phyloP scores from a whole-genome alignment of 2,113 vertebrate genomes.

The Axis porcinus region DNA sequence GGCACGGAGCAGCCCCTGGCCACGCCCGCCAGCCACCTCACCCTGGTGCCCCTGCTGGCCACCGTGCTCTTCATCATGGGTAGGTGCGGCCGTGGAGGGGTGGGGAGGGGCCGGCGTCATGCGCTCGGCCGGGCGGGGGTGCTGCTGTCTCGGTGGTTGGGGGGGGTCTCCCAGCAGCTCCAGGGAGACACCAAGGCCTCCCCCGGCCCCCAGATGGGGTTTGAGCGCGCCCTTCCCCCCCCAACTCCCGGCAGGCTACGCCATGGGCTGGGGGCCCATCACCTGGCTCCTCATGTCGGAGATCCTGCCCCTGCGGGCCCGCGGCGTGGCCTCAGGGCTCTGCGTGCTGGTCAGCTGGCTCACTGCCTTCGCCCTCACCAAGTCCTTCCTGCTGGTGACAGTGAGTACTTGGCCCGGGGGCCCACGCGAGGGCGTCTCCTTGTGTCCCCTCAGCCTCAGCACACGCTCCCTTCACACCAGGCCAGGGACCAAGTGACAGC shows the following conservation, averaged over 20 bases:
- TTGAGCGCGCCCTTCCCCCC: fast-evolving
- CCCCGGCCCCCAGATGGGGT: fast-evolving
- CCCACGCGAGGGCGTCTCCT: fast-evolving
- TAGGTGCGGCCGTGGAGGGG: constrained; percentile 66
- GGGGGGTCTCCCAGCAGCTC: not conserved
- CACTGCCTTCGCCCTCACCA: constrained; percentile 90
- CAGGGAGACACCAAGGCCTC: not conserved
- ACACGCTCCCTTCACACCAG: fast-evolving
- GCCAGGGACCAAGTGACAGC: not conserved
- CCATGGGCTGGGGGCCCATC: constrained; percentile 98
- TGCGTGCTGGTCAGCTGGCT: constrained; percentile 94
- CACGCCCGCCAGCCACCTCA: constrained; percentile 45
- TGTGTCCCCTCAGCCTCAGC: fast-evolving
- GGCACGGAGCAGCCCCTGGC: not conserved
- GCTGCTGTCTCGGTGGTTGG: fast-evolving
- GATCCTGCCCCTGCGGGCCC: constrained; percentile 90
- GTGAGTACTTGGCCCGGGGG: constrained; percentile 68
- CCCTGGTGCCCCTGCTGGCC: constrained; percentile 89
- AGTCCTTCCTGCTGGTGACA: constrained; percentile 86
- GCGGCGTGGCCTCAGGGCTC: constrained; percentile 90
- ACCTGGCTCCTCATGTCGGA: constrained; percentile 98
- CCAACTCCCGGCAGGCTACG: constrained; percentile 84
- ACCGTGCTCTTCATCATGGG: constrained; percentile 93
- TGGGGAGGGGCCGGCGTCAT: fast-evolving
- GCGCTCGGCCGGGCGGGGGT: not conserved